Base-by-base conservation (phyloP, 1,140 invertebrate species). In the Ostrea denselamellosa region DNA sequence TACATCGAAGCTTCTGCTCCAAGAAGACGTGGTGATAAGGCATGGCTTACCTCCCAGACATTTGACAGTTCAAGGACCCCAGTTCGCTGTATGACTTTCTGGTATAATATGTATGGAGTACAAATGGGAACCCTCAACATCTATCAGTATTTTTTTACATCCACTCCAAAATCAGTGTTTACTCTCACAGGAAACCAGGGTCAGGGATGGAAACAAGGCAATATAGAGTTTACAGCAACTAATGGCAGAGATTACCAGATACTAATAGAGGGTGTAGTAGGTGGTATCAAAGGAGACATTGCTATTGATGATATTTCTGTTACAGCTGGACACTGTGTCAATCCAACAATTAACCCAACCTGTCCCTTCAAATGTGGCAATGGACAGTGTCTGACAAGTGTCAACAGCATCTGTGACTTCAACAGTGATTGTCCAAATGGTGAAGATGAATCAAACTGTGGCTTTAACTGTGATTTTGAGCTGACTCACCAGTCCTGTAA, bases 41-140 rank as follows among this genome's bases (percentile, higher is more conserved):
- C 93, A 14, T 91, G 90, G 89, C 85, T 93, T 3, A 62, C 91
- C 8, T 94, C 93, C 0, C 89, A 88, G 17, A 83, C 84, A 5
- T 92, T 93, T 65, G 28, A 28, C 10, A 77, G 34, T n/a, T 81
- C 86, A 56, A 91, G 89, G 85, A 81, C 83, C 17, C 90, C 89
- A 19, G 84, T 86, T 10, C 88, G 91, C 22, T 95, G 94, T 89
- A 81, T 95, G 12, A 89, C 86, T 10, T 97, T 98, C 92, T 97
- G 96, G 95, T 96, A 95, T 91, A 97, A 97, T 91, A 97, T 98
- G 97, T 97, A 96, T 91, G 97, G 97, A 14, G 22, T 14, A n/a
- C 83, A 85, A 19, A 91, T 93, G 87, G 94, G 92, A 22, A 89
- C 86, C 56, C 89, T 94, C 0, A 91, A 93, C 88, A 85, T 94